phyloP scores from a whole-genome alignment of 2,888 invertebrate species.

The Thelaira solivaga region DNA sequence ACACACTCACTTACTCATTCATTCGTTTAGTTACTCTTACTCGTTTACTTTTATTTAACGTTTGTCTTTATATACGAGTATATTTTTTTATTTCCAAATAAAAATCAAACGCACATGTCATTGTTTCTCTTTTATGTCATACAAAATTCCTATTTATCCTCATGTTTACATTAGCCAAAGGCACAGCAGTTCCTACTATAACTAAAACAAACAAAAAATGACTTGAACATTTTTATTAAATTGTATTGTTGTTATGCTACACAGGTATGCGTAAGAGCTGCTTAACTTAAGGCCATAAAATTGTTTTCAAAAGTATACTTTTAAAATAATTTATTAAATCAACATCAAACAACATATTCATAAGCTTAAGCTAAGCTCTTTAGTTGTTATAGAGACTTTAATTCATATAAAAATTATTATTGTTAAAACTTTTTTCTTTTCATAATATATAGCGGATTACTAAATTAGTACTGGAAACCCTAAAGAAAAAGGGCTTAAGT shows the following conservation, averaged over 20 bases:
- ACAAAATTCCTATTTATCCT: conserved; percentile 22
- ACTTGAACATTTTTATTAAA: conserved; percentile 49
- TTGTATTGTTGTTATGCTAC: conserved; percentile 33
- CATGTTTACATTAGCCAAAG: conserved; percentile 14
- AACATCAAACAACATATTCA: background rate
- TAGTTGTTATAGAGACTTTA: background rate
- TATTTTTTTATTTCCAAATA: conserved; percentile 37
- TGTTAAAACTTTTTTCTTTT: too few relatives aligned
- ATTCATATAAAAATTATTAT: background rate
- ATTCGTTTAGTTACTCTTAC: background rate
- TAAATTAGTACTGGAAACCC: too few relatives aligned
- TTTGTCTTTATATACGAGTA: conserved; percentile 3
- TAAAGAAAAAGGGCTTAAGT: too few relatives aligned
- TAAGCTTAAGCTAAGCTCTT: background rate
- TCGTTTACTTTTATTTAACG: conserved; percentile 27
- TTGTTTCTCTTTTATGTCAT: conserved; percentile 48
- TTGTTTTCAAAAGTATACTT: background rate
- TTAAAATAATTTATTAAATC: background rate
- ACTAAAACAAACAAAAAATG: too few relatives aligned
- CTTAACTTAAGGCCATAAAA: background rate
- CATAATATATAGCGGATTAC: too few relatives aligned
- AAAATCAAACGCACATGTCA: conserved; percentile 61
- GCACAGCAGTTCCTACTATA: too few relatives aligned
- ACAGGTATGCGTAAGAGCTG: background rate
- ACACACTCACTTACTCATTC: too few relatives aligned